Evolutionary conservation across 2,797 vertebrate species (phyloP).

Genomic region (Eulemur mongoz): DNA sequence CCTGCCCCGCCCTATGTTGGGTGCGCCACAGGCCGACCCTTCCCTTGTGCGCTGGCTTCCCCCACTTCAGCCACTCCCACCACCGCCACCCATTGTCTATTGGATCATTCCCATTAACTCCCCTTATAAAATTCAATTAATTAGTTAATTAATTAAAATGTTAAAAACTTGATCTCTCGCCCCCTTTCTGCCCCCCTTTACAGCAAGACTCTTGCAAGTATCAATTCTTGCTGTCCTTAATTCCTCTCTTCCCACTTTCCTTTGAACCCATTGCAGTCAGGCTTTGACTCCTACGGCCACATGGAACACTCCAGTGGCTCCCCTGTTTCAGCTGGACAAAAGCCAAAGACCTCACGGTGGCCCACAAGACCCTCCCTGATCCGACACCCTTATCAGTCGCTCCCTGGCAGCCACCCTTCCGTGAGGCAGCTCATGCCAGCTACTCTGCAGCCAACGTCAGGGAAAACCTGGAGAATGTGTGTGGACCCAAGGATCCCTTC

Average conservation of each 20-base stretch:
- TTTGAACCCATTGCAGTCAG: background rate
- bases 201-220: background rate
- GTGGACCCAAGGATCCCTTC: background rate
- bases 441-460: background rate
- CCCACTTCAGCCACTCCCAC: background rate
- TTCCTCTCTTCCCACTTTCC: background rate
- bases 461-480: background rate
- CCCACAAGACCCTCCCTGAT: rapidly evolving
- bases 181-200: background rate
- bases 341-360: background rate
- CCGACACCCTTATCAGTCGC: background rate
- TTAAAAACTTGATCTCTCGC: background rate
- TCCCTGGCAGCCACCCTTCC: background rate
- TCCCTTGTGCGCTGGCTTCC: rapidly evolving
- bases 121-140: background rate
- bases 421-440: no score
- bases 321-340: background rate
- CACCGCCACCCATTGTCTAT: rapidly evolving
- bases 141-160: background rate
- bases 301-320: rapidly evolving
- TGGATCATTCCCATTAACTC: background rate
- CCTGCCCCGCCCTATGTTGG: rapidly evolving
- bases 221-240: no score
- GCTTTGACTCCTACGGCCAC: background rate
- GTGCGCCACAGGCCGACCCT: no score